Evolutionary conservation across 1,140 invertebrate genomes (phyloP).

Genomic region (Camponotus pennsylvanicus): DNA sequence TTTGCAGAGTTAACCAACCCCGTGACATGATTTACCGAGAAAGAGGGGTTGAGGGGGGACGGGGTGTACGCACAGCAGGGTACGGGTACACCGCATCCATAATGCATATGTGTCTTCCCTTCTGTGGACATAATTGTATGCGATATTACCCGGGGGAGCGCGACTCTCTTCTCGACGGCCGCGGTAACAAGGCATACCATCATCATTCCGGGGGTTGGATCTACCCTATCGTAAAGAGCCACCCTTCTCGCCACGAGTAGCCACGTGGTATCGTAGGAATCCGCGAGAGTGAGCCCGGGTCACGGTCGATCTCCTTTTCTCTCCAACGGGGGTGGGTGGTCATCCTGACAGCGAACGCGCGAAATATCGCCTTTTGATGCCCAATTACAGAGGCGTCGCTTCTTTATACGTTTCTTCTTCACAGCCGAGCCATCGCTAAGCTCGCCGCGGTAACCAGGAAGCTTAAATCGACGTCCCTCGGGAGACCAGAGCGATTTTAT

Average conservation of each 20-base stretch:
- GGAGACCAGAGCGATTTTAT: slow-evolving; percentile 28
- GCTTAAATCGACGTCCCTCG: slow-evolving; percentile 49
- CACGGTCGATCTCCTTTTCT: slow-evolving; percentile 11
- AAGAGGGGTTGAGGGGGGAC: neutral
- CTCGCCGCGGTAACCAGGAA: slow-evolving; percentile 40
- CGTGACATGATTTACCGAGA: slow-evolving; percentile 81
- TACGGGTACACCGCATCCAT: slow-evolving; percentile 74
- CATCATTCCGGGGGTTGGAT: slow-evolving; percentile 65
- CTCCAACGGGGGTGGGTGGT: neutral
- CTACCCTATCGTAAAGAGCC: slow-evolving; percentile 61
- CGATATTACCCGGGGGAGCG: slow-evolving; percentile 83
- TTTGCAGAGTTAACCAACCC: slow-evolving; percentile 84
- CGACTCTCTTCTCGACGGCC: slow-evolving; percentile 74
- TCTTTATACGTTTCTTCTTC: slow-evolving; percentile 67
- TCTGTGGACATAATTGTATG: slow-evolving; percentile 84
- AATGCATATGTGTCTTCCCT: slow-evolving; percentile 81
- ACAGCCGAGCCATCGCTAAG: slow-evolving; percentile 24
- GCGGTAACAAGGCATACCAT: slow-evolving; percentile 84
- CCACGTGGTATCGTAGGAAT: slow-evolving; percentile 42
- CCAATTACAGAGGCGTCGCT: slow-evolving; percentile 79
- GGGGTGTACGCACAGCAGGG: slow-evolving; percentile 11
- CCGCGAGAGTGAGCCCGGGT: slow-evolving; percentile 74
- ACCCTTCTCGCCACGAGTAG: slow-evolving; percentile 24
- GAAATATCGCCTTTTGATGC: slow-evolving; percentile 81
- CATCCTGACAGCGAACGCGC: slow-evolving; percentile 10